Percentiles rank a stretch among this genome's conserved stretches.
phyloP scores from a whole-genome alignment of 1,140 invertebrate species.

The Zophobas atratus region DNA sequence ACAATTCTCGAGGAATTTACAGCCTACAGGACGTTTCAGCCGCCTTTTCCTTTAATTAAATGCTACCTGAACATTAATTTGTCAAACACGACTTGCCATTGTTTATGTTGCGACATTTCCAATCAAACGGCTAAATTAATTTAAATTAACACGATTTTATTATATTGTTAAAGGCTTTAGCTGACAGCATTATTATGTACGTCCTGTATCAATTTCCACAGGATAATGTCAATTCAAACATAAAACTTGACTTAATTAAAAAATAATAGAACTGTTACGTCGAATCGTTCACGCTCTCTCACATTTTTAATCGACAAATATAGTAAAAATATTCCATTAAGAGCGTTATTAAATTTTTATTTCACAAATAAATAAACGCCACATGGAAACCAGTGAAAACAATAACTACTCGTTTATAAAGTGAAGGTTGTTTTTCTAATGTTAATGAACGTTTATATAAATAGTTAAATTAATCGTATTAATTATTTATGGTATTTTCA shows the following conservation, averaged over 20 bases:
- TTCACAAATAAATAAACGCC: conserved; percentile 23
- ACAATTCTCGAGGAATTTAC: no score
- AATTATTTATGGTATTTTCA: conserved; percentile 29
- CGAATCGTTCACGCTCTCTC: background rate
- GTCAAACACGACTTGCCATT: no score
- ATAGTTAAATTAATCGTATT: conserved; percentile 24
- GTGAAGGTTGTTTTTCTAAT: conserved; percentile 12
- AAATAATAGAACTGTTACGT: conserved; percentile 15
- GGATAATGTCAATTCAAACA: conserved; percentile 23
- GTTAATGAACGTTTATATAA: conserved; percentile 18
- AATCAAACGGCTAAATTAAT: no score
- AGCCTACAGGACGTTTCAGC: no score
- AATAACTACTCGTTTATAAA: conserved; percentile 16
- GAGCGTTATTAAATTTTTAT: conserved; percentile 26
- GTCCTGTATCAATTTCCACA: conserved; percentile 22
- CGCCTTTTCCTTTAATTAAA: no score
- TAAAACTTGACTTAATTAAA: conserved; percentile 15
- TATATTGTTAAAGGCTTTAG: conserved; percentile 22
- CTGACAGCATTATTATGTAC: conserved; percentile 8
- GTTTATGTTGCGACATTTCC: no score
- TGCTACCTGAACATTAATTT: no score
- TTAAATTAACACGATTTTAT: background rate
- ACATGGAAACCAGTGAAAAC: conserved; percentile 17
- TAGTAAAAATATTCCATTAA: conserved; percentile 37
- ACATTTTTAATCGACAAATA: conserved; percentile 29